These are phyloP conservation scores for Hylaea fasciaria DNA, from an alignment of 2,888 invertebrate genomes.

Conservation along the genomic window DNA sequence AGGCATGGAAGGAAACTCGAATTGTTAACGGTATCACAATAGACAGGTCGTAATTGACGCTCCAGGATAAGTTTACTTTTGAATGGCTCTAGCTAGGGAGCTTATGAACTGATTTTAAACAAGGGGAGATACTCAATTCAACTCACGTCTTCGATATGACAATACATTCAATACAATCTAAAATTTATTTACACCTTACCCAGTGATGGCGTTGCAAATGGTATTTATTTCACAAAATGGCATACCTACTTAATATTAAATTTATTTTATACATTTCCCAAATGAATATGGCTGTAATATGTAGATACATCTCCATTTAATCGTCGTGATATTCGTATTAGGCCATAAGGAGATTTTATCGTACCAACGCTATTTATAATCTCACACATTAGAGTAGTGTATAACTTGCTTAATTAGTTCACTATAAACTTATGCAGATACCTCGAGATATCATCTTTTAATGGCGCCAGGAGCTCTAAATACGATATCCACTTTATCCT, in stretches of 20 bases:
- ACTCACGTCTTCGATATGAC: no score
- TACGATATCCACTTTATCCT: constrained; percentile 31
- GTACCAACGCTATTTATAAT: background rate
- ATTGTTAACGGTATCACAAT: constrained; percentile 42
- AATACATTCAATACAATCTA: no score
- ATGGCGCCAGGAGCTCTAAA: constrained; percentile 53
- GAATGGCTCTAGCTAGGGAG: background rate
- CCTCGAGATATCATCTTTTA: constrained; percentile 46
- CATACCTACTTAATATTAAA: no score
- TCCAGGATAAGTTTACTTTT: constrained; percentile 29
- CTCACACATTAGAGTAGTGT: background rate
- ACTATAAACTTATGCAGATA: constrained; percentile 40
- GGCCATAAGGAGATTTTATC: background rate
- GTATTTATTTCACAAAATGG: no score
- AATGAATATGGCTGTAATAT: background rate
- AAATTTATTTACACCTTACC: no score
- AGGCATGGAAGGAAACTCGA: constrained; percentile 34
- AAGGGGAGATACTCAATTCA: no score
- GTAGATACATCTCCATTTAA: no score
- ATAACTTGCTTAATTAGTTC: constrained; percentile 31
- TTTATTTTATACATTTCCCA: no score
- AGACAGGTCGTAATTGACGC: constrained; percentile 37
- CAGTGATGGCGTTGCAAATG: no score
- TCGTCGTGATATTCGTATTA: no score
- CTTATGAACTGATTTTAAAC: background rate